A percentile compares a stretch with the other conserved stretches of the same genome.
Evolutionary conservation across 2,113 vertebrate species (phyloP).

Genomic region (Leptocoma aspasia): DNA sequence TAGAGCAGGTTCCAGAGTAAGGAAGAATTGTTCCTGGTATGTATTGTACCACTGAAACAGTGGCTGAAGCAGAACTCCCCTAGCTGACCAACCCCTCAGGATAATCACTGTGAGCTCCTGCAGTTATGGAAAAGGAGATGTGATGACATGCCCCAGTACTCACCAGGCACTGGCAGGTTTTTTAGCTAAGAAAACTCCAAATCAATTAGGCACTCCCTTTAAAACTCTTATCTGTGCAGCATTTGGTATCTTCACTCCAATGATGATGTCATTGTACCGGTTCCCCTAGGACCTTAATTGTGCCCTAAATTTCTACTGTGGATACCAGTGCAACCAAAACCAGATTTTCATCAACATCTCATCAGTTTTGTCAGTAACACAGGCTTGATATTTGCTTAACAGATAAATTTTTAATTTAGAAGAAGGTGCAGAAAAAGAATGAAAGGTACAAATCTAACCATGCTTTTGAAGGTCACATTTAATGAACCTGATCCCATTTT

Average conservation of each 20-base stretch:
- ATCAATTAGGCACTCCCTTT: not conserved
- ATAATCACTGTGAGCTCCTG: not conserved
- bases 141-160: not conserved
- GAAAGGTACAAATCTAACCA: not conserved
- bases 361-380: not conserved
- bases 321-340: not conserved
- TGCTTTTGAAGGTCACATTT: not conserved
- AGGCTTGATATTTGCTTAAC: not conserved
- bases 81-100: not conserved
- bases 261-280: not conserved
- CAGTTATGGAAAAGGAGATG: not conserved
- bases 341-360: not conserved
- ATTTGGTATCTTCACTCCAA: not conserved
- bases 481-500: not conserved
- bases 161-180: not conserved
- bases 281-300: not conserved
- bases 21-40: not conserved
- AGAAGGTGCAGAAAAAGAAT: not conserved
- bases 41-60: not conserved
- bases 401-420: not conserved
- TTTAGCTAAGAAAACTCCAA: not conserved
- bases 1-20: not conserved
- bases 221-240: not conserved
- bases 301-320: not conserved
- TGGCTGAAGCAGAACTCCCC: not conserved